Conservation (phyloP, 1,140 invertebrate species). For the Drosophila carrolli region DNA sequence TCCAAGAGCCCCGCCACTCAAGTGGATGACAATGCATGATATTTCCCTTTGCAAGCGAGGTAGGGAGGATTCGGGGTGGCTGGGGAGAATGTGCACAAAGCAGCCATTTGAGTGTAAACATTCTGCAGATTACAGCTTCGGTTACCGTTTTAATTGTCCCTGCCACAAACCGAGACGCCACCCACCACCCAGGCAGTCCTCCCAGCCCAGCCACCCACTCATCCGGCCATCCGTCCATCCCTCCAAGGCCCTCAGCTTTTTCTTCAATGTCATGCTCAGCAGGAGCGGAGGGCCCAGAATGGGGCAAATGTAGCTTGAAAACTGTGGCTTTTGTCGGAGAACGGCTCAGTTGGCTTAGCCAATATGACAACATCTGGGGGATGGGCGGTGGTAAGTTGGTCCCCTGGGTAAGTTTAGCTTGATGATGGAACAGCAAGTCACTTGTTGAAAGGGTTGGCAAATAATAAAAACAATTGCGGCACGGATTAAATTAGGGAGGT, state of each 20-base stretch:
- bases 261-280: slow-evolving; percentile 65
- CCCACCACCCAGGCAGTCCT: slow-evolving; percentile 17
- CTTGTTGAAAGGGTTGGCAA: slow-evolving; percentile 66
- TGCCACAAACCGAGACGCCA: slow-evolving; percentile 58
- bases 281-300: slow-evolving; percentile 27
- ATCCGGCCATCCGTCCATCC: slow-evolving; percentile 6
- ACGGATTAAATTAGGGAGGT: slow-evolving; percentile 31
- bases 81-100: slow-evolving; percentile 58
- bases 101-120: slow-evolving; percentile 78
- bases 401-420: slow-evolving; percentile 41
- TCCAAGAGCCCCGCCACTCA: slow-evolving; percentile 42
- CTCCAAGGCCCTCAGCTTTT: slow-evolving; percentile 41
- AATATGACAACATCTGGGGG: slow-evolving; percentile 58
- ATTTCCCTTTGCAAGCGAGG: slow-evolving; percentile 11
- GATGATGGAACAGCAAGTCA: slow-evolving; percentile 61
- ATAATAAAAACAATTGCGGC: slow-evolving; percentile 49
- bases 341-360: slow-evolving; percentile 71
- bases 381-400: slow-evolving; percentile 19
- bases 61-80: not conserved
- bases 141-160: slow-evolving; percentile 79
- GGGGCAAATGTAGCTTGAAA: slow-evolving; percentile 77
- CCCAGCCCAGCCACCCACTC: slow-evolving; percentile 7
- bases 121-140: slow-evolving; percentile 77
- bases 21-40: slow-evolving; percentile 66
- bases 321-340: slow-evolving; percentile 62